Percentiles rank a stretch among this genome's conserved stretches.
Evolutionary conservation across 2,888 invertebrate species (phyloP).

Genomic region (Pachycephus smyrnensis): DNA sequence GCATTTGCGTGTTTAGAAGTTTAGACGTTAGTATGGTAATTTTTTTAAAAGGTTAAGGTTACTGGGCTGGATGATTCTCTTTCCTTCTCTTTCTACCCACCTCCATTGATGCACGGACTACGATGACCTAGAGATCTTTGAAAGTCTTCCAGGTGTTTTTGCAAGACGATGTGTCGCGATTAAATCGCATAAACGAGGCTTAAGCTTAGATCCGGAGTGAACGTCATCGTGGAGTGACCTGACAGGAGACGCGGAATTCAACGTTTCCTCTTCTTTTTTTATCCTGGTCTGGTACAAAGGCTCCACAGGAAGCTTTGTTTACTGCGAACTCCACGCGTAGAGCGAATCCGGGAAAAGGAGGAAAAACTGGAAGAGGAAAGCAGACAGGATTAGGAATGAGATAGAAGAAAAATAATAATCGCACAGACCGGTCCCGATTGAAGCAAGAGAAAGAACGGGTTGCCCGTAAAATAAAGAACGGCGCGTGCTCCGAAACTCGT

Average conservation of each 20-base stretch:
- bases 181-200: not conserved
- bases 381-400: not conserved
- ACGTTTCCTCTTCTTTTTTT: not conserved
- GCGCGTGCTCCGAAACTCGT: not conserved
- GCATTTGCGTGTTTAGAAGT: not conserved
- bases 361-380: not conserved
- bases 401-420: not conserved
- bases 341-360: not conserved
- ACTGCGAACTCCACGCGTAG: not conserved
- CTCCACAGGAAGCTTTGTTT: not conserved
- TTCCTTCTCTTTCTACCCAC: not conserved
- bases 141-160: not conserved
- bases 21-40: not conserved
- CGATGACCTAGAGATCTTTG: not conserved
- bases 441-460: not conserved
- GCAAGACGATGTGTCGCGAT: not conserved
- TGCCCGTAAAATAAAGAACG: slow-evolving; percentile 3
- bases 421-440: not conserved
- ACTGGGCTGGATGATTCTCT: not conserved
- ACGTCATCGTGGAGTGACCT: not conserved
- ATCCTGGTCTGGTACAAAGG: not conserved
- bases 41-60: not conserved
- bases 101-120: not conserved
- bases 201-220: not conserved
- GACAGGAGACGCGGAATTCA: not conserved